Evolutionary conservation across 1,140 invertebrate species (phyloP), one percentile per base, ranked within the genome.

Genomic region (Drosophila trapezifrons): DNA sequence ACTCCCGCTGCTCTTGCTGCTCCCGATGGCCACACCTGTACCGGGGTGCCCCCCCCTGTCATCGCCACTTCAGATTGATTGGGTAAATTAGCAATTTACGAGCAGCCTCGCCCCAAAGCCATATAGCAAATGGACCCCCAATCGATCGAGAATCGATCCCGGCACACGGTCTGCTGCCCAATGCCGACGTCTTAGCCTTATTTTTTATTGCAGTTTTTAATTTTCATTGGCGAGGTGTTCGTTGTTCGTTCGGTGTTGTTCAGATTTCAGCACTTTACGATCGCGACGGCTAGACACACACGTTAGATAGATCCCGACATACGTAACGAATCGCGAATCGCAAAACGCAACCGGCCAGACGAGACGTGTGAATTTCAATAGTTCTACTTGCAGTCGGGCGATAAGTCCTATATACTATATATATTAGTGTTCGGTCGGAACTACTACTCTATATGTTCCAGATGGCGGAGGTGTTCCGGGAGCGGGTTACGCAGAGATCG

Each of bases 241-340:
- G 29, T 2, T 22, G 22, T 22, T 22, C 22, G 22, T 8, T 29
- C 29, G 64, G 12, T 57, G 64, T 25, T 71, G 64, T 47, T 70
- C 45, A 38, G 64, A 56, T 47, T 58, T 58, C 46, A 69, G 59
- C 40, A 65, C 37, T 73, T 82, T 62, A 83, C 54, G 76, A 70
- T 75, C 72, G 59, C 72, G 80, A 83, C 79, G 83, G 79, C 83
- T 76, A 87, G 83, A 86, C 83, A 60, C 83, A 60, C 37, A 40
- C 57, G 65, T 70, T 77, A 66, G 69, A 83, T 89, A 38, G 51
- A 71, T 71, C 20, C 42, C 32, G 27, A 32, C 9, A 32, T 38
- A 72, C 67, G 59, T 71, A 75, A 78, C 45, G 58, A 77, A 38
- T 64, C 43, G 58, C 62, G 20, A 42, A 45, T 40, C 27, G 27